Base-by-base conservation (phyloP, 2,797 vertebrate genomes). In the Echeneis naucrates region DNA sequence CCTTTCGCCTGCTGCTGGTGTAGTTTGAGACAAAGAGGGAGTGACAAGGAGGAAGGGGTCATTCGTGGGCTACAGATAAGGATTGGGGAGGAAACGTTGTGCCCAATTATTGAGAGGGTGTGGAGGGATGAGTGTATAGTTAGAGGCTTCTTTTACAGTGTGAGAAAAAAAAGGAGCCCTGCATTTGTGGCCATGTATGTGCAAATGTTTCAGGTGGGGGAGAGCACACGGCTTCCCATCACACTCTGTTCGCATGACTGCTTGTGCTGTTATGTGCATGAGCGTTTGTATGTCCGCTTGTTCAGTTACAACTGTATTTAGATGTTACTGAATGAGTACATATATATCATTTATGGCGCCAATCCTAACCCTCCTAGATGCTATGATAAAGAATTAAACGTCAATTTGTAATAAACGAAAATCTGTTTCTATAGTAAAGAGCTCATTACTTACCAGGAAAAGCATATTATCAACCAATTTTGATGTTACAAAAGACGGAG, bases 21-120 rank as follows among this genome's bases (percentile, higher is more conserved):
- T 13, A 47, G 73, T 82, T 78, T 76, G 69, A 88, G 59, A 78
- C 77, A 88, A 78, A 91, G 59, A 77, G 75, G 80, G 70, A 84
- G 42, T 79, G 86, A 88, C 81, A 86, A 72, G 77, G 67, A 84
- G 72, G 83, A 83, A 75, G 37, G 27, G 88, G 85, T 85, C 89
- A 88, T 77, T 77, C 61, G 75, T 48, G 48, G 86, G 86, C 81
- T 86, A 88, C 67, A 72, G 72, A 88, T 79, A 71, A 59, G 45
- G 74, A 85, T 81, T 26, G 23, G 51, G 61, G 66, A 80, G 78
- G 63, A 84, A 77, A 80, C 26, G 40, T 68, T 86, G 64, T 55
- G 63, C 71, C 61, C 81, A 87, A 83, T 92, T 89, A 89, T 83
- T 54, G n/a, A 63, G 56, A 81, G 77, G 74, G 76, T 58, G 68